Conservation (phyloP, 2,888 invertebrate species). For the Perizoma affinitatum region DNA sequence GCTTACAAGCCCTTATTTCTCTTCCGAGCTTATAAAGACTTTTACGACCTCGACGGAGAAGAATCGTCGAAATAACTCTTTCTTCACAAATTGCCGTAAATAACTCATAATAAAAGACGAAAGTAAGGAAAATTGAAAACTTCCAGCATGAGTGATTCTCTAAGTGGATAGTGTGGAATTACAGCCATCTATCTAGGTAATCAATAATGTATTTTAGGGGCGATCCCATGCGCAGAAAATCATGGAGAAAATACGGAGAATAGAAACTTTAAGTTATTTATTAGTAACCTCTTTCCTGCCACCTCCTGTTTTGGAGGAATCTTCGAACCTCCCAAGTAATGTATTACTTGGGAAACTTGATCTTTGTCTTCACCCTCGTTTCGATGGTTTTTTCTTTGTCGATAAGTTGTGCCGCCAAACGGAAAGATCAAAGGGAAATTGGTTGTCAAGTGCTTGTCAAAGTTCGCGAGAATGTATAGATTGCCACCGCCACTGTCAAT, state of each 20-base stretch:
- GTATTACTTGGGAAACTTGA: conserved; percentile 32
- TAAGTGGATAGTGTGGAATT: conserved; percentile 31
- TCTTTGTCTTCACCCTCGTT: conserved; percentile 18
- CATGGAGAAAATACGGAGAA: conserved; percentile 23
- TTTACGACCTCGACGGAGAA: conserved; percentile 12
- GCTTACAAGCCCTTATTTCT: neutral
- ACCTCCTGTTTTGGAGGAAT: conserved; percentile 17
- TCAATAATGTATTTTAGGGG: conserved; percentile 36
- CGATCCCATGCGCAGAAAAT: conserved; percentile 21
- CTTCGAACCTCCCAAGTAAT: conserved; percentile 28
- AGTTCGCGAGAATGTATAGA: too few species aligned
- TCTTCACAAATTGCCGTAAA: conserved; percentile 15
- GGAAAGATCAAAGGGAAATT: neutral
- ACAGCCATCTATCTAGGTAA: conserved; percentile 35
- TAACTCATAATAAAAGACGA: conserved; percentile 23
- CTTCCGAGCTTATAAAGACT: neutral
- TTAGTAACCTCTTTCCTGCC: conserved; percentile 27
- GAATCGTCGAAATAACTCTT: conserved; percentile 18
- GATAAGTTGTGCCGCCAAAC: neutral
- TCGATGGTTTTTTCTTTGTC: neutral
- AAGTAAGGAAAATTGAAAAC: conserved; percentile 31
- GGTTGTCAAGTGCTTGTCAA: too few species aligned
- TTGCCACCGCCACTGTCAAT: too few species aligned
- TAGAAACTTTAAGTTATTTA: conserved; percentile 36
- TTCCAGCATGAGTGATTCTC: conserved; percentile 25